Evolutionary conservation across 2,113 vertebrate genomes (phyloP).

Genomic region (Canis aureus): DNA sequence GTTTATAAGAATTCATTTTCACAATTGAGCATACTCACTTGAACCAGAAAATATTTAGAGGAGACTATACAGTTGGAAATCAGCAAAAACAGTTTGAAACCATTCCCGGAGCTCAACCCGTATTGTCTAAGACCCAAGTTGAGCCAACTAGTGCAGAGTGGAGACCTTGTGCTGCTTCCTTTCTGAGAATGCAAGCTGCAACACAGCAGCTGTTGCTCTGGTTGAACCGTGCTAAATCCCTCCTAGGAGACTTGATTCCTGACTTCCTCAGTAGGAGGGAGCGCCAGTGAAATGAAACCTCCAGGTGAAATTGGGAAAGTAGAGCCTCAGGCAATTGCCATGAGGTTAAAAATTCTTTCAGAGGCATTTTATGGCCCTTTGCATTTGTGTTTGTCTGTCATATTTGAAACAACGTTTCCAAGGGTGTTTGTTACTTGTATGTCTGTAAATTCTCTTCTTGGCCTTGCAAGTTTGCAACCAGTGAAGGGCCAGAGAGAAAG

Average conservation of each 20-base stretch:
- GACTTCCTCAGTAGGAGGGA: background rate
- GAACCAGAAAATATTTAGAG: constrained; percentile 55
- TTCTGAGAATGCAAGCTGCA: constrained; percentile 3
- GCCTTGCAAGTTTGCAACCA: background rate
- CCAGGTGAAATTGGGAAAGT: background rate
- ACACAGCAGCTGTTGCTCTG: background rate
- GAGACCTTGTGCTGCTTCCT: background rate
- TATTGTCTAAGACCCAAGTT: constrained; percentile 18
- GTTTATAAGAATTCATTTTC: constrained; percentile 54
- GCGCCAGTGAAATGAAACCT: background rate
- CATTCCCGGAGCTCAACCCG: background rate
- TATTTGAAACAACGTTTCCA: constrained; percentile 30
- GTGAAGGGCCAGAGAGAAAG: background rate
- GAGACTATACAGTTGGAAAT: constrained; percentile 21
- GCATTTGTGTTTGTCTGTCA: background rate
- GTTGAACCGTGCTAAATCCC: background rate
- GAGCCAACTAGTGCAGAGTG: background rate
- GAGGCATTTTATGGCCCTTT: background rate
- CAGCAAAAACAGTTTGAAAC: constrained; percentile 47
- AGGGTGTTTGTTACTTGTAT: constrained; percentile 1
- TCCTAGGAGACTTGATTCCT: background rate
- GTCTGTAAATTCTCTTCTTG: constrained; percentile 26
- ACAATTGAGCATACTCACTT: constrained; percentile 39
- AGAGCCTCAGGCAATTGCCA: background rate
- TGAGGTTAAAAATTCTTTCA: background rate